Evolutionary conservation across 2,113 vertebrate genomes (phyloP), one percentile per base, ranked within the genome.

Genomic region (Oryzias melastigma): DNA sequence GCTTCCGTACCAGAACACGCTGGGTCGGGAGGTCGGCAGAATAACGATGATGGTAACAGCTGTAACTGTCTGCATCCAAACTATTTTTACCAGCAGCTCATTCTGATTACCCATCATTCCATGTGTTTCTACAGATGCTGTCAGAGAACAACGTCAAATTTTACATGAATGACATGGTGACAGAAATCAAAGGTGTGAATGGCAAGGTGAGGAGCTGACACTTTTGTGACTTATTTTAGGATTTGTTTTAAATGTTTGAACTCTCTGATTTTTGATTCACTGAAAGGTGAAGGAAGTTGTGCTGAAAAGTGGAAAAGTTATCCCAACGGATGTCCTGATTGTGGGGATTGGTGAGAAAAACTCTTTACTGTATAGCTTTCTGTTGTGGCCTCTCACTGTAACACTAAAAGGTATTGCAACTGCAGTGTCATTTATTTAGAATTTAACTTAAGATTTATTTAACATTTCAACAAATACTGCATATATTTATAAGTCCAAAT

Each of bases 301-400:
- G 24, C 87, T 95, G 52, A 85, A 72, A 81, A 90, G 85, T 0
- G 90, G 92, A 51, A 54, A 75, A 53, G 76, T 65, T 10, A 68
- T 95, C n/a, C 89, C 87, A 50, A 87, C 90, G 5, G 92, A 94
- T 20, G 76, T 94, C 57, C 80, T 95, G 12, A 90, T 95, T 53
- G 82, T 90, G 51, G 94, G 91, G 57, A 92, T 93, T 65, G 94
- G 94, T 95, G 19, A 79, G 90, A 78, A n/a, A 15, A 58, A 48
- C 35, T 35, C 35, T 12, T 35, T 35, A 35, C 35, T 42, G 14
- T 17, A 35, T 18, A 22, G 6, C 1, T 15, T 18, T 46, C 5
- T n/a, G 4, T 46, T 16, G 2, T n/a, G 7, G n/a, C 15, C 16
- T 16, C 17, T n/a, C 16, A 3, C n/a, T n/a, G 16, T 18, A 19